Percentiles rank a stretch among this genome's conserved stretches.
These are phyloP conservation scores for Pangasius mekongensis DNA, from an alignment of 2,797 vertebrate genomes.

Conservation along the genomic window DNA sequence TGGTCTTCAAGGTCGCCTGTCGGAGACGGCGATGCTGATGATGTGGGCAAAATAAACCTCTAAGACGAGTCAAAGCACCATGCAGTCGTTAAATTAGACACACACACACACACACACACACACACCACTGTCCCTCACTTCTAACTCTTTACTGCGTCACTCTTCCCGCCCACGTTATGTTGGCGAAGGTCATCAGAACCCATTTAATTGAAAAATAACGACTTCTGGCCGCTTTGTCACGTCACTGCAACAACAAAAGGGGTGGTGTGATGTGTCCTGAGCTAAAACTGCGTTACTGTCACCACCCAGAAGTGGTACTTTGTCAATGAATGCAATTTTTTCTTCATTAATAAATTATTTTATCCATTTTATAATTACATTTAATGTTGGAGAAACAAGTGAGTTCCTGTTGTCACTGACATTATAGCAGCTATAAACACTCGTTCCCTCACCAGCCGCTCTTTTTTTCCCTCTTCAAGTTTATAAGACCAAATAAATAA, in stretches of 20 bases:
- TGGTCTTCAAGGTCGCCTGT: conserved; percentile 72
- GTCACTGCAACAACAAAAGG: not conserved
- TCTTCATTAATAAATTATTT: not conserved
- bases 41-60: conserved; percentile 7
- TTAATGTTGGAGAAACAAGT: too few species aligned
- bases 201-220: not conserved
- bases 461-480: not conserved
- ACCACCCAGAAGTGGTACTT: not conserved
- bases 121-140: not conserved
- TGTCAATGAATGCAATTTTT: conserved; percentile 5
- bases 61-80: not conserved
- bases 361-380: too few species aligned
- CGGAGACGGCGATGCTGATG: not conserved
- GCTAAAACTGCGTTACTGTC: not conserved
- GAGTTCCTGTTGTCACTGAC: too few species aligned
- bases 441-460: too few species aligned
- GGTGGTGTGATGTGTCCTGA: not conserved
- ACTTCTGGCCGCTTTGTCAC: not conserved
- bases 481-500: too few species aligned
- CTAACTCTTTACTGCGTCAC: not conserved
- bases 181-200: not conserved
- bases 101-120: not conserved
- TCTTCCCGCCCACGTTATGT: not conserved
- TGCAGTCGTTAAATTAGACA: not conserved
- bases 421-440: too few species aligned